Percentiles rank a stretch among this genome's conserved stretches.
phyloP scores from a whole-genome alignment of 1,140 invertebrate species.

The Hypsibius dujardini region DNA sequence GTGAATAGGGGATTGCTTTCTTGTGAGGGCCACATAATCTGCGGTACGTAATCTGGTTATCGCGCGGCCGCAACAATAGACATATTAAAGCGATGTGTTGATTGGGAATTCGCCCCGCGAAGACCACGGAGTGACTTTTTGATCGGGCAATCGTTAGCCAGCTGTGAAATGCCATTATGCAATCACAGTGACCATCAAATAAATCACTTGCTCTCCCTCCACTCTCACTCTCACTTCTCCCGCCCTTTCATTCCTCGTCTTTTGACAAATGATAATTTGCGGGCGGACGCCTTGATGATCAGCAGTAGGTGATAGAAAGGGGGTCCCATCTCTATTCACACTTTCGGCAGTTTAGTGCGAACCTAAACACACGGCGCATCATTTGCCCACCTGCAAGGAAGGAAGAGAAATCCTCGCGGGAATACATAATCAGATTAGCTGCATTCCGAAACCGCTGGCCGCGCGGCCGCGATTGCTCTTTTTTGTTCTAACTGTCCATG shows the following conservation, averaged over 20 bases:
- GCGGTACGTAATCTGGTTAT: conserved; percentile 6
- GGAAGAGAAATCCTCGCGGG: conserved; percentile 15
- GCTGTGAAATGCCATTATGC: conserved; percentile 18
- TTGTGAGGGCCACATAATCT: conserved; percentile 2
- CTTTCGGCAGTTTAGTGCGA: neutral
- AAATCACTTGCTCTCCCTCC: neutral
- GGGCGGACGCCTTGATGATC: neutral
- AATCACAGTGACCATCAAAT: neutral
- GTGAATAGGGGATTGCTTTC: neutral
- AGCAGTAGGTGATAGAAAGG: neutral
- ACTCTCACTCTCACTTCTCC: neutral
- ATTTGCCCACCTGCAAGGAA: conserved; percentile 11
- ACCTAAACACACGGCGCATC: neutral
- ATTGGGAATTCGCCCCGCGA: neutral
- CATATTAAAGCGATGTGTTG: conserved; percentile 1
- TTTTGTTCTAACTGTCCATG: neutral
- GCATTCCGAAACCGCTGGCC: neutral
- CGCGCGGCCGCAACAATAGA: neutral
- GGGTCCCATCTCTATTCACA: neutral
- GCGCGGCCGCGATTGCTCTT: neutral
- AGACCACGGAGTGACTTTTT: neutral
- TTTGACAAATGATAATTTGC: neutral
- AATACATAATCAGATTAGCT: conserved; percentile 10
- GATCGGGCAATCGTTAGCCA: conserved; percentile 11
- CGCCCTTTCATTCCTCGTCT: neutral